phyloP scores from a whole-genome alignment of 2,888 invertebrate species.

The Chaetogeoica ovagalla region DNA sequence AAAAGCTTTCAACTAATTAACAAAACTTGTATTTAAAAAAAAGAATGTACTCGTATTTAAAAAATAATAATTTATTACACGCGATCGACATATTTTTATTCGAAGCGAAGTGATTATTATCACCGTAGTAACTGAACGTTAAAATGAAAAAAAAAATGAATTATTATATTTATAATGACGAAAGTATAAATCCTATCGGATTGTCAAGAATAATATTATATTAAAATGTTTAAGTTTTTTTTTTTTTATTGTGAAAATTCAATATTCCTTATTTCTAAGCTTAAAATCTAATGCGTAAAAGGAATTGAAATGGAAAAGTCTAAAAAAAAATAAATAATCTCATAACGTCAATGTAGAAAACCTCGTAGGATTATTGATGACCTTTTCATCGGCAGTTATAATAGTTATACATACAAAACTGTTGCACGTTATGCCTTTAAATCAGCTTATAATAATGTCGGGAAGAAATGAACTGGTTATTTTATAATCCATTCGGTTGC shows the following conservation, averaged over 20 bases:
- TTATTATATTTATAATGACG: not conserved
- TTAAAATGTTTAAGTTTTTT: not conserved
- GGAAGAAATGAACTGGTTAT: not conserved
- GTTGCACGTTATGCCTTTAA: not conserved
- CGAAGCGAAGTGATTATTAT: too few species aligned
- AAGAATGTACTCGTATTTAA: too few species aligned
- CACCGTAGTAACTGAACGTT: too few species aligned
- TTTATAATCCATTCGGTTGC: not conserved
- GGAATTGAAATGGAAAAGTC: constrained; percentile 6
- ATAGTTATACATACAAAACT: constrained; percentile 4
- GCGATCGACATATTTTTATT: too few species aligned
- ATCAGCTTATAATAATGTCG: not conserved
- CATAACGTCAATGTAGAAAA: not conserved
- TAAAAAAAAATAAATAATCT: constrained; percentile 19
- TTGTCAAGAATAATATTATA: too few species aligned
- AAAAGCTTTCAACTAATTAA: too few species aligned
- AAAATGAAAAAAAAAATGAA: too few species aligned
- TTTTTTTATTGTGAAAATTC: not conserved
- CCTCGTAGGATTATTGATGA: constrained; percentile 14
- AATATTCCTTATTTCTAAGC: not conserved
- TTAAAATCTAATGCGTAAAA: not conserved
- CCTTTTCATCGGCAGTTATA: constrained; percentile 13
- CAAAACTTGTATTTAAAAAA: too few species aligned
- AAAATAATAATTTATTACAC: too few species aligned
- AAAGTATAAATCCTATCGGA: not conserved